Evolutionary conservation across 2,888 invertebrate genomes (phyloP), one percentile per base, ranked within the genome.

Genomic region (Heterodera filipjevi): DNA sequence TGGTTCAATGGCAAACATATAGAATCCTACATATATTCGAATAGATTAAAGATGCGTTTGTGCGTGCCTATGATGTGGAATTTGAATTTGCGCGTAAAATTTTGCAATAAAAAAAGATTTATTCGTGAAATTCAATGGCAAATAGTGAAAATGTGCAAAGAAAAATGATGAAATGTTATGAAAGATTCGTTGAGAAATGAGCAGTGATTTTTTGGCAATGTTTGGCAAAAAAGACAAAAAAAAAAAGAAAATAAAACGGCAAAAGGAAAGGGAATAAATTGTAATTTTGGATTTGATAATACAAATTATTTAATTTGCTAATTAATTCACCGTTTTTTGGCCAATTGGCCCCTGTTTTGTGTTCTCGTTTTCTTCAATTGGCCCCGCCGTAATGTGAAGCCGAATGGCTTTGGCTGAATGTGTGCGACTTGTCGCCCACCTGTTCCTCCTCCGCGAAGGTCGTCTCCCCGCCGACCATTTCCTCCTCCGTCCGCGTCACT

Each of bases 401-500:
- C 44, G 75, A 32, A 39, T 68, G 75, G 32, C 66, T 75, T 64
- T 75, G 75, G 22, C 66, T 75, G 68, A 75, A 75, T n/a, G 75
- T 68, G 68, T 75, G 44, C 66, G 53, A 22, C 46, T 59, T 53
- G 39, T 75, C 75, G 19, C 75, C 75, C 44, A 32, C 19, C 32
- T 75, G 75, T 46, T 75, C 75, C 30, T 75, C 59, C 30, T 75
- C 75, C 68, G 46, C 75, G 46, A 53, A 75, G 32, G 68, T 44
- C 46, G 75, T 75, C 68, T 75, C 75, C 0, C 75, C 75, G 3
- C 75, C 75, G 46, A 75, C 75, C n/a, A 75, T 16, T 44, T 75
- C 66, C 33, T 75, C 75, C 46, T 75, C 75, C 59, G 68, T 75
- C 46, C 75, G 66, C 0, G 75, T 75, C 46, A 87, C 85, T 71